Percentiles rank a stretch among this genome's conserved stretches.
Evolutionary conservation across 2,113 vertebrate genomes (phyloP).

Genomic region (Actenoides lindsayi): DNA sequence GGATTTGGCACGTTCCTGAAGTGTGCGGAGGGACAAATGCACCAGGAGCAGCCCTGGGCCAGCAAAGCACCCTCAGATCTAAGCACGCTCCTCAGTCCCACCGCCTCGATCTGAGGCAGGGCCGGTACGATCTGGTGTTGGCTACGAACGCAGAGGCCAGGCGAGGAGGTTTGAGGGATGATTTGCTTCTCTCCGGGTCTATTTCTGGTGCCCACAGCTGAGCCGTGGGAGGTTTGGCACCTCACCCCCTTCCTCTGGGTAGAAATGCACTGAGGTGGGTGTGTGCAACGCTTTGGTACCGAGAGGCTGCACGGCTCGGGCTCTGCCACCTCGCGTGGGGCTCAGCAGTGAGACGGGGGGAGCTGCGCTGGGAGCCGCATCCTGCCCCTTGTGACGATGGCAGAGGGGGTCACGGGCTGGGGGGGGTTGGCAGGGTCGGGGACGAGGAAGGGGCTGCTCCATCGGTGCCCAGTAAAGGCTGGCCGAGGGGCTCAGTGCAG

Average conservation of each 20-base stretch:
- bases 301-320: neutral
- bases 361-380: neutral
- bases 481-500: neutral
- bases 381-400: neutral
- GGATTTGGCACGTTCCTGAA: neutral
- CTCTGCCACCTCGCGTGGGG: neutral
- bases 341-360: accelerated
- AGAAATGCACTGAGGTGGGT: neutral
- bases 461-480: neutral
- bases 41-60: neutral
- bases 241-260: constrained; percentile 13
- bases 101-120: neutral
- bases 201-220: constrained; percentile 36
- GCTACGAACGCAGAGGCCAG: neutral
- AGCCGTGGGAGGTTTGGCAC: constrained; percentile 4
- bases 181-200: neutral
- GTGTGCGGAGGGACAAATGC: accelerated
- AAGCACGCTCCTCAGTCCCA: neutral
- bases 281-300: neutral
- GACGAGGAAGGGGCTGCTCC: neutral
- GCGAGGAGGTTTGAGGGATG: neutral
- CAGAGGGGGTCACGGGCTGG: neutral
- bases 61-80: neutral
- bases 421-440: neutral
- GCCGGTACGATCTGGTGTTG: neutral